Evolutionary conservation across 2,797 vertebrate genomes (phyloP), one percentile per base, ranked within the genome.

Genomic region (Garrulus glandarius): DNA sequence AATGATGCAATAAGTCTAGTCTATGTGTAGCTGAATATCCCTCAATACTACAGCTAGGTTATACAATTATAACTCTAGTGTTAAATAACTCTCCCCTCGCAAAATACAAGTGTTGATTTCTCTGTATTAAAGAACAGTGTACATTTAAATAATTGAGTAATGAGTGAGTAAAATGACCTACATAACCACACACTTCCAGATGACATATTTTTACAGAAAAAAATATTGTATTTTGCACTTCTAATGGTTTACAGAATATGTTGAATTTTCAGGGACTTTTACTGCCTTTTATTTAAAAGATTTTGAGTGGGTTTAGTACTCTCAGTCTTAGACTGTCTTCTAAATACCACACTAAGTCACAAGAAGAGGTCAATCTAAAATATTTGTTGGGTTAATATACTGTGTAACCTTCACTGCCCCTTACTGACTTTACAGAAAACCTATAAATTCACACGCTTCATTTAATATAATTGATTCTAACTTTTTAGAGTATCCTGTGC

Each of bases 381-480:
- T 81, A 92, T 76, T 89, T 91, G 5, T 47, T 82, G 56, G 16
- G 16, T 76, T 90, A 79, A 84, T 87, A 65, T 65, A 34, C 12
- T 55, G 20, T 60, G 30, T 69, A 77, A 52, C 37, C 39, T 82
- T 87, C 47, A 80, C 24, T 74, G 37, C 10, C 23, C 11, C 60
- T 52, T 56, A 65, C 21, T n/a, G 13, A 67, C 74, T 85, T 89
- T 67, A 65, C 15, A 63, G 44, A 69, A 89, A 92, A 61, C 16
- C 32, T 47, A 32, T 63, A 76, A 59, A 87, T 82, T 84, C n/a
- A 56, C 39, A 69, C 0, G 1, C 39, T 84, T 92, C 63, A 82
- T 80, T 84, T 88, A 93, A n/a, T 86, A 44, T 70, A 88, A 95
- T 65, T n/a, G 41, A 75, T 81, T 80, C 37, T 64, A 90, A 84